Percentiles rank a stretch among this genome's conserved stretches.
Conservation (phyloP, 1,140 invertebrate genomes). For the Penaeus indicus region DNA sequence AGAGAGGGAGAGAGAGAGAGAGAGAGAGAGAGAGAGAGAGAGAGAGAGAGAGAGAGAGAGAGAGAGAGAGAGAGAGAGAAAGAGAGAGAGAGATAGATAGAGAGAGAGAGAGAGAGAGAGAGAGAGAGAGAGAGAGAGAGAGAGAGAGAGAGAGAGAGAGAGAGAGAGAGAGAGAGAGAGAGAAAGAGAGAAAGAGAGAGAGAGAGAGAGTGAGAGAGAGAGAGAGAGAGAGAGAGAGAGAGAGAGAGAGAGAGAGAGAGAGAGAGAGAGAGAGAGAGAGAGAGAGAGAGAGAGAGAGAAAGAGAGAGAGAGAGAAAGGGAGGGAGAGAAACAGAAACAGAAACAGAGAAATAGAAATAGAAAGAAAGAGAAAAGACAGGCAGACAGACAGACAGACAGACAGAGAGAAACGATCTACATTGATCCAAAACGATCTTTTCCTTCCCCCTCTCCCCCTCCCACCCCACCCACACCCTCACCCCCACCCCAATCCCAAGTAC, state of each 20-base stretch:
- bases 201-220: too few species aligned
- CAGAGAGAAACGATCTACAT: background rate
- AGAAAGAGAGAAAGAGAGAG: too few species aligned
- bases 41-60: too few species aligned
- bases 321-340: background rate
- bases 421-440: background rate
- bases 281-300: too few species aligned
- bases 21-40: too few species aligned
- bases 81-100: background rate
- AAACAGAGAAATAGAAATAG: background rate
- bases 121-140: background rate
- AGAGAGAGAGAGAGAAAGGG: too few species aligned
- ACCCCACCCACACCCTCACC: background rate
- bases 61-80: too few species aligned
- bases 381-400: background rate
- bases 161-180: too few species aligned
- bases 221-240: too few species aligned
- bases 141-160: background rate
- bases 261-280: too few species aligned
- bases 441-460: background rate
- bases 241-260: too few species aligned
- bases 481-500: background rate
- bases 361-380: background rate
- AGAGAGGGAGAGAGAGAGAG: too few species aligned
- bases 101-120: background rate